Evolutionary conservation across 2,113 vertebrate genomes (phyloP).

Genomic region (Menidia beryllina): DNA sequence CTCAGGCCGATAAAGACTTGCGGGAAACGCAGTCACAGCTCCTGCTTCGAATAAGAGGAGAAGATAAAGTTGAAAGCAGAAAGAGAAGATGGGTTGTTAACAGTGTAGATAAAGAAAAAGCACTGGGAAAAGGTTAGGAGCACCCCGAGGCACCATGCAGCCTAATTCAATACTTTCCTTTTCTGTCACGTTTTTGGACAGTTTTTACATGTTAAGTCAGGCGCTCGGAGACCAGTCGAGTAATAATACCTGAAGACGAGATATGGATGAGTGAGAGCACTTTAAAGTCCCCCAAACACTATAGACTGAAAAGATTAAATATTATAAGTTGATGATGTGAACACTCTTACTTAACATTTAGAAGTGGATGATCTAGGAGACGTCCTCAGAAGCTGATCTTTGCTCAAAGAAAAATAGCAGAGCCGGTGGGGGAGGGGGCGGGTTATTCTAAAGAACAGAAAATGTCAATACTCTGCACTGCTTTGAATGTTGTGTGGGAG

Average conservation of each 20-base stretch:
- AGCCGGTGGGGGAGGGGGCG: slow-evolving; percentile 8
- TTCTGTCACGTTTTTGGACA: slow-evolving; percentile 40
- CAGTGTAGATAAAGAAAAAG: slow-evolving; percentile 49
- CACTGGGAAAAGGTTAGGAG: slow-evolving; percentile 46
- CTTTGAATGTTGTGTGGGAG: slow-evolving; percentile 49
- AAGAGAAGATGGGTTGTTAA: slow-evolving; percentile 50
- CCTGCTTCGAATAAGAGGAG: slow-evolving; percentile 40
- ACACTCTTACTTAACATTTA: slow-evolving; percentile 37
- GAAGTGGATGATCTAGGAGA: slow-evolving; percentile 39
- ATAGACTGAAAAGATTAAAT: slow-evolving; percentile 25
- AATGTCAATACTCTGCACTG: slow-evolving; percentile 50
- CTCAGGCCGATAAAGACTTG: slow-evolving; percentile 65
- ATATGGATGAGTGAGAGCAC: slow-evolving; percentile 10
- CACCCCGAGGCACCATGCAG: slow-evolving; percentile 25
- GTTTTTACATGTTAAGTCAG: slow-evolving; percentile 51
- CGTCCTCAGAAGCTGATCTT: slow-evolving; percentile 52
- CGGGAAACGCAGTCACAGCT: slow-evolving; percentile 56
- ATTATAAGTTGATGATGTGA: slow-evolving; percentile 42
- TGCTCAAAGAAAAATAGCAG: slow-evolving; percentile 53
- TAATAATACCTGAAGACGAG: slow-evolving; percentile 20
- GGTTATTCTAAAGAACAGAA: slow-evolving; percentile 53
- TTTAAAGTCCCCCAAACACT: slow-evolving; percentile 18
- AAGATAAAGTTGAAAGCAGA: slow-evolving; percentile 47
- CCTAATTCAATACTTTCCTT: slow-evolving; percentile 52
- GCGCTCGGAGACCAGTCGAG: slow-evolving; percentile 28